These are phyloP conservation scores for Corvus hawaiiensis DNA, from an alignment of 2,113 vertebrate species.

Conservation along the genomic window DNA sequence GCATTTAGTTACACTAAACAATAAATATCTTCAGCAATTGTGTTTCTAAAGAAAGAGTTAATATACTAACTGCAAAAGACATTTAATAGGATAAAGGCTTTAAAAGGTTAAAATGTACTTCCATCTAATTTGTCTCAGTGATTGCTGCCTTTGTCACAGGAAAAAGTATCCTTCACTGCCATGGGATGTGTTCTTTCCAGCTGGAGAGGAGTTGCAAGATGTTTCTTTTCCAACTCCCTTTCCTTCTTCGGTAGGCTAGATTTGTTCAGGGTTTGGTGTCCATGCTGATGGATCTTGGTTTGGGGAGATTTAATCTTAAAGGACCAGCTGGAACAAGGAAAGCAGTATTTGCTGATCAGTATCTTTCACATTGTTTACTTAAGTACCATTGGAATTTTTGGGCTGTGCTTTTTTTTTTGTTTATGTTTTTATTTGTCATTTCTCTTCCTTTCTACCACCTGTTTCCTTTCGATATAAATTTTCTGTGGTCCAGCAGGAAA, in stretches of 20 bases:
- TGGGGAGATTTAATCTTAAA: neutral
- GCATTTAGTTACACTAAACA: neutral
- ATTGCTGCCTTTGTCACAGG: neutral
- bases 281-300: neutral
- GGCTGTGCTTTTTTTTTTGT: neutral
- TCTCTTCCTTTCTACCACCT: slow-evolving; percentile 26
- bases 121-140: neutral
- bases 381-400: neutral
- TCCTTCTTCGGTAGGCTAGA: neutral
- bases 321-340: neutral
- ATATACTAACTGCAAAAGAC: neutral
- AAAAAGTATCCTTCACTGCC: neutral
- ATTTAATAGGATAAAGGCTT: neutral
- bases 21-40: neutral
- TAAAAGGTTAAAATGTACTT: neutral
- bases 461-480: slow-evolving; percentile 38
- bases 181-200: neutral
- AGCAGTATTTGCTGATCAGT: neutral
- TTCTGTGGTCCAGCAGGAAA: neutral
- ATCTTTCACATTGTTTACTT: slow-evolving; percentile 25
- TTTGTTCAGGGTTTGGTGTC: neutral
- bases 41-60: neutral
- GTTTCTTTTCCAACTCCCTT: neutral
- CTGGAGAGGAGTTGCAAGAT: neutral
- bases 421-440: slow-evolving; percentile 35